phyloP scores from a whole-genome alignment of 2,797 vertebrate genomes.

The Catharus ustulatus region DNA sequence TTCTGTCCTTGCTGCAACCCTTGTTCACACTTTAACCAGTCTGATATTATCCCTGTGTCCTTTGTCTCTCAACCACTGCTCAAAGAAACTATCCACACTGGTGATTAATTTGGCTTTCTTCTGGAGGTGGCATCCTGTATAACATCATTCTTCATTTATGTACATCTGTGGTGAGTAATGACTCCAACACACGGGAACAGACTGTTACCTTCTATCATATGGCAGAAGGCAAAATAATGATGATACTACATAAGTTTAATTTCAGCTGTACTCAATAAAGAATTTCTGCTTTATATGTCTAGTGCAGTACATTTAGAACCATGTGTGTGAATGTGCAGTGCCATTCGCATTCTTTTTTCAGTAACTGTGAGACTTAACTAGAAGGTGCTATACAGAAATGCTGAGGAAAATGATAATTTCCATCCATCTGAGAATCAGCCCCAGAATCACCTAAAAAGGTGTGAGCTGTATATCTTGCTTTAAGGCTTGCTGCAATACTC shows the following conservation, averaged over 20 bases:
- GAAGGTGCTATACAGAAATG: background rate
- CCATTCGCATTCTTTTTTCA: background rate
- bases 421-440: background rate
- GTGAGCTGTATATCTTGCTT: background rate
- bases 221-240: constrained; percentile 7
- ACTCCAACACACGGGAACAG: background rate
- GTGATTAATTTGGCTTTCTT: constrained; percentile 15
- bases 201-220: background rate
- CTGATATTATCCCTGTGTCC: too few species aligned
- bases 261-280: background rate
- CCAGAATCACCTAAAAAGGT: background rate
- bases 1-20: too few species aligned
- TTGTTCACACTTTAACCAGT: too few species aligned
- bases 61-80: too few species aligned
- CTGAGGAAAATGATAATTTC: background rate
- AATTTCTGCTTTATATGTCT: background rate
- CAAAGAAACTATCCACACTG: too few species aligned
- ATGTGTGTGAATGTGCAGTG: background rate
- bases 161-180: background rate
- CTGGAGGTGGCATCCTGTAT: background rate
- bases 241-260: background rate
- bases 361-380: background rate
- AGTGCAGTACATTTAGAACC: background rate
- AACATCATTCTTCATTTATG: background rate
- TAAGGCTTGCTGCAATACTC: background rate